phyloP scores from a whole-genome alignment of 92 coral and sea anemone genomes.

The Umimayanthus chanpuru region DNA sequence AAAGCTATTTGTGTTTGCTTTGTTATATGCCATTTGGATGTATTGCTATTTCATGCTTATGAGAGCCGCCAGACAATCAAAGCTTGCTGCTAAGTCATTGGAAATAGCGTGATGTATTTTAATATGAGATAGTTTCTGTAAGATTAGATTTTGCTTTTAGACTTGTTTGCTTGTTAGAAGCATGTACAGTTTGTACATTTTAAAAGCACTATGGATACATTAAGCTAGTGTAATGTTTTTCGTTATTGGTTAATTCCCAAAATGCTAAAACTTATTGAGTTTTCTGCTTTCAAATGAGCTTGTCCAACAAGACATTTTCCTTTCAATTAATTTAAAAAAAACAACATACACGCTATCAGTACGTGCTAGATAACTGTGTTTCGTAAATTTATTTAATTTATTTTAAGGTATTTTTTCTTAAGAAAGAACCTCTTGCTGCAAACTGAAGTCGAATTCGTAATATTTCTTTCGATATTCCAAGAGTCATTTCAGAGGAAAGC shows the following conservation, averaged over 20 bases:
- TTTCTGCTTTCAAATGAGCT: background rate
- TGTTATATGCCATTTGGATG: background rate
- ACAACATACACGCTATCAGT: background rate
- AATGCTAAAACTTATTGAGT: too few species aligned
- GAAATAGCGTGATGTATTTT: too few species aligned
- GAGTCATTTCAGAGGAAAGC: background rate
- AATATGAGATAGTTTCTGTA: background rate
- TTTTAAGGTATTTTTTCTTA: background rate
- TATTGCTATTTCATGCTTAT: conserved; percentile 6
- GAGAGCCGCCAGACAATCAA: background rate
- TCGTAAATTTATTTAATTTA: background rate
- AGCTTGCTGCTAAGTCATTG: background rate
- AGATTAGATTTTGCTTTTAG: background rate
- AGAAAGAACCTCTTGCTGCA: background rate
- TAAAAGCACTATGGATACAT: background rate
- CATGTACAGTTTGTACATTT: background rate
- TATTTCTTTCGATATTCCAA: background rate
- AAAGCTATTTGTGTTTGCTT: background rate
- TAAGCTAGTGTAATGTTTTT: background rate
- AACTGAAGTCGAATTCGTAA: background rate
- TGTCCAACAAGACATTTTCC: background rate
- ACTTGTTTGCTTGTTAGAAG: background rate
- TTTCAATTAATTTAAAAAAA: background rate
- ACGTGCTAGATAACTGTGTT: background rate
- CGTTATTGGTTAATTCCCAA: background rate